Evolutionary conservation across 2,113 vertebrate genomes (phyloP).

Genomic region (Coracopsis vasa): DNA sequence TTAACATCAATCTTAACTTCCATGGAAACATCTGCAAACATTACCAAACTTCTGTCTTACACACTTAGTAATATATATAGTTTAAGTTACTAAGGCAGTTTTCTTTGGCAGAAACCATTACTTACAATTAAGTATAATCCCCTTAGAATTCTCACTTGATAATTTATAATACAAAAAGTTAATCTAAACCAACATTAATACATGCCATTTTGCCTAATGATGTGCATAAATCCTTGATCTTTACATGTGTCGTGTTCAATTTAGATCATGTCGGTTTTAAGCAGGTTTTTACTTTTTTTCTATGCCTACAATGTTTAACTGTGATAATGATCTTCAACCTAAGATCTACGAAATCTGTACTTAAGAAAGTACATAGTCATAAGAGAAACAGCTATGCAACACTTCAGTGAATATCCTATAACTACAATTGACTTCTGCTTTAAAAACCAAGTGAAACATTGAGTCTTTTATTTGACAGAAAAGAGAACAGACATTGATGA

Average conservation of each 20-base stretch:
- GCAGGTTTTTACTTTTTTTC: background rate
- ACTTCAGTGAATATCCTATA: background rate
- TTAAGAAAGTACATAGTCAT: background rate
- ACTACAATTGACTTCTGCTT: background rate
- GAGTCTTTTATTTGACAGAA: background rate
- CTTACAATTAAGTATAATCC: background rate
- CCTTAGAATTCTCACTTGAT: background rate
- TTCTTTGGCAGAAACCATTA: background rate
- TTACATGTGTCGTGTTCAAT: background rate
- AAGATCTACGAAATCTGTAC: background rate
- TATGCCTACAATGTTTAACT: background rate
- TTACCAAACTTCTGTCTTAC: background rate
- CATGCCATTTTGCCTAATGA: background rate
- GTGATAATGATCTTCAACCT: background rate
- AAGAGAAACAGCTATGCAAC: background rate
- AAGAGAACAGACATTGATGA: background rate
- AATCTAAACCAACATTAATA: background rate
- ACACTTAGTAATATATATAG: background rate
- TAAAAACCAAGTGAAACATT: background rate
- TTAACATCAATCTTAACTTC: background rate
- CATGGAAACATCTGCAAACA: background rate
- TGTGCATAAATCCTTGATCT: background rate
- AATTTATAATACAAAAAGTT: background rate
- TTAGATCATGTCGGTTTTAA: background rate
- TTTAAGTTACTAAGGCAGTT: background rate